Evolutionary conservation across 2,113 vertebrate species (phyloP).

Genomic region (Vulpes lagopus): DNA sequence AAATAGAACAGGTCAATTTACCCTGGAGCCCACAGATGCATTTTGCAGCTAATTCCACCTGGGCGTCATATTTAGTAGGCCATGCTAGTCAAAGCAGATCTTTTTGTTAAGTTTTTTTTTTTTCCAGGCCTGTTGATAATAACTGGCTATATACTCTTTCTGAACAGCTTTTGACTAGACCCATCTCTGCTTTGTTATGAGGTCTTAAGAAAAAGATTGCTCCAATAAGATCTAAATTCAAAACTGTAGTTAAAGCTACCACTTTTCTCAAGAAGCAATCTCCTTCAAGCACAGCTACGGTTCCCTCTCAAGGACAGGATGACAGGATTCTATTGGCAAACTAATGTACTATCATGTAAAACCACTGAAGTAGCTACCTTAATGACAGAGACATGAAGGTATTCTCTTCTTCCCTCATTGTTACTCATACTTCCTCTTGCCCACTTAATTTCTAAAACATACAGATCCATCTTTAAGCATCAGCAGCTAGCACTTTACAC

Average conservation of each 20-base stretch:
- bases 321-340: neutral
- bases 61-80: neutral
- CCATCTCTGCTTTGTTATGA: neutral
- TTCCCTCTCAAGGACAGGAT: neutral
- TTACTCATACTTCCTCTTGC: neutral
- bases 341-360: neutral
- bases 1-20: neutral
- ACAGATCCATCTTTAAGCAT: neutral
- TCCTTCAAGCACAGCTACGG: neutral
- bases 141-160: neutral
- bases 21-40: neutral
- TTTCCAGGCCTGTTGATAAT: neutral
- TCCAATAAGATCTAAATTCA: constrained; percentile 16
- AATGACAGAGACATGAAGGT: neutral
- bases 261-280: constrained; percentile 5
- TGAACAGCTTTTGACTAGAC: constrained; percentile 33
- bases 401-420: neutral
- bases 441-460: constrained; percentile 36
- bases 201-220: neutral
- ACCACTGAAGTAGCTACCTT: neutral
- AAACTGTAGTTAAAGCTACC: neutral
- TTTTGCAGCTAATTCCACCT: constrained; percentile 36
- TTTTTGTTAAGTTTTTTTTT: neutral
- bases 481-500: neutral
- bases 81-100: neutral